Evolutionary conservation across 2,113 vertebrate species (phyloP), one percentile per base, ranked within the genome.

Genomic region (Dolichotis patagonum): DNA sequence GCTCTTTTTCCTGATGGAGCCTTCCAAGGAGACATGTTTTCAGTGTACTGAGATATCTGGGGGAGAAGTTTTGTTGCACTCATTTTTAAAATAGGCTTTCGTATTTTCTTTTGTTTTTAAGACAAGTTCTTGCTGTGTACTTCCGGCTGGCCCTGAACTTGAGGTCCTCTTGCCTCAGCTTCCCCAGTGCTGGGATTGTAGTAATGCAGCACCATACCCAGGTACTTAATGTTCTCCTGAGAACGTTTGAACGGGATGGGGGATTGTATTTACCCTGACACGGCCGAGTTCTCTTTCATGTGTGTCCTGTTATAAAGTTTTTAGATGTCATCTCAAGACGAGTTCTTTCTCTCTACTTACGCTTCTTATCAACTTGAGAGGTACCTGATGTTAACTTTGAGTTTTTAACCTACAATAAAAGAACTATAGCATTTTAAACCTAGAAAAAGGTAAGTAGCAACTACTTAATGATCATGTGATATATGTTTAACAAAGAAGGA

Each of bases 271-370:
- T 73, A 63, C n/a, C 69, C 73, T 89, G 17, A 62, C 35, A 82
- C 67, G 60, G 16, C 49, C 56, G 14, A 94, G n/a, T 88, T 77
- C 11, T 83, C 6, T 65, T 88, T 88, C 41, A 24, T n/a, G 20
- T 60, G 0, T 78, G 8, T 94, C 85, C 77, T 82, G 7, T 43
- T 49, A 60, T 14, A 69, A 96, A 67, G 16, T 32, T 69, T 92
- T 88, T 85, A 69, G 60, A 85, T 65, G 16, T 88, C 58, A 96
- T 62, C 43, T 96, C 88, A 90, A 92, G 13, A 24, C 88, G 11
- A 28, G 35, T 28, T 91, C 8, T 71, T 80, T 90, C 38, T 90
- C 49, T 85, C 0, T 32, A 11, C 26, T 80, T 41, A 85, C 10
- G n/a, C 30, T 81, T 94, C 75, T 82, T 88, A 85, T 63, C 17